Base-by-base conservation (phyloP, 2,797 vertebrate genomes). In the Arrhamphus sclerolepis region DNA sequence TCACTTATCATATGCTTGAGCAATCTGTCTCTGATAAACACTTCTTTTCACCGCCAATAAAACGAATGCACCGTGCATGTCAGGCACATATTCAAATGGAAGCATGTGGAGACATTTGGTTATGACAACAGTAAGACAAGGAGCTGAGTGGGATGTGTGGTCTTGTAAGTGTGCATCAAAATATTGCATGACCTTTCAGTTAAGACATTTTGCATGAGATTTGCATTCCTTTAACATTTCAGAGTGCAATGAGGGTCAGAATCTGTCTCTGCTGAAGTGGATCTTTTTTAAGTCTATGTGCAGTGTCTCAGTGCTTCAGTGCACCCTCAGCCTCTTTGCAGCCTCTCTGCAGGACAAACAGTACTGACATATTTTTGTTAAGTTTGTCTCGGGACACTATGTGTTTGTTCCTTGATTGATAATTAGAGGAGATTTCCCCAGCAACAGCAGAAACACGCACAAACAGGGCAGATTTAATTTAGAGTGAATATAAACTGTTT, bases 211-310 rank as follows among this genome's bases (percentile, higher is more conserved):
- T 88, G 83, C 83, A 84, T 90, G 62, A 34, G 31, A 42, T 89
- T 87, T 89, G 85, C 83, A 88, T 87, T 79, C 56, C 69, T 83
- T 74, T 80, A 82, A 70, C 76, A 85, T 72, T 80, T 78, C 48
- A 78, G 63, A 66, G 48, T 31, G 71, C 68, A 52, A 75, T 77
- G 78, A 64, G 41, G 57, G 24, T 44, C 3, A 53, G 38, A 19
- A 31, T 56, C 41, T 43, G 55, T 48, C 22, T 56, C 44, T 38
- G 28, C 40, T 56, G 48, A 21, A 69, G 49, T 42, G 53, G 5
- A 44, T 31, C 24, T 75, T 66, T 76, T n/a, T n/a, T n/a, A n/a
- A n/a, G n/a, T n/a, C n/a, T n/a, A n/a, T n/a, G n/a, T n/a, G n/a
- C n/a, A n/a, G n/a, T n/a, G n/a, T n/a, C n/a, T n/a, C n/a, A n/a